Percentiles rank a stretch among this genome's conserved stretches.
phyloP scores from a whole-genome alignment of 2,113 vertebrate genomes.

The Tympanuchus pallidicinctus region DNA sequence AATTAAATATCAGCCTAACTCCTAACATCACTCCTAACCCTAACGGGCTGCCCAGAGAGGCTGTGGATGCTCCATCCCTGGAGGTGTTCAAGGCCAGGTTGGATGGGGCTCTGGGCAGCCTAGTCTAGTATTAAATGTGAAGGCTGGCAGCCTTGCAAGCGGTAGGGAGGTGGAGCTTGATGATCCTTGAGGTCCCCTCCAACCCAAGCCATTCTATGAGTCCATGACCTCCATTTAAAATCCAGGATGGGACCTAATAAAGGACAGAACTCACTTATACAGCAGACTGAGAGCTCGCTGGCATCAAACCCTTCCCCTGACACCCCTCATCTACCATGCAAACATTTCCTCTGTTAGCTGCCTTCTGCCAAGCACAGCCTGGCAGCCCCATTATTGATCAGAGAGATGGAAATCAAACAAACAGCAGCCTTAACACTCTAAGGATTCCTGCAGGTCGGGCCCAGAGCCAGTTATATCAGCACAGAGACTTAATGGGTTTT shows the following conservation, averaged over 20 bases:
- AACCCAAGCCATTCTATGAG: no score
- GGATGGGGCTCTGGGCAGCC: no score
- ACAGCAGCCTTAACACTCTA: not conserved
- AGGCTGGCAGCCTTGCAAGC: no score
- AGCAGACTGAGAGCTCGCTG: not conserved
- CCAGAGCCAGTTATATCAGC: not conserved
- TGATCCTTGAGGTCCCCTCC: no score
- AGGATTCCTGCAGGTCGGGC: constrained; percentile 12
- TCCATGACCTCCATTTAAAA: not conserved
- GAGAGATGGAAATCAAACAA: constrained; percentile 42
- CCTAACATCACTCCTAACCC: no score
- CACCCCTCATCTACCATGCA: not conserved
- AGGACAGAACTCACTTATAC: not conserved
- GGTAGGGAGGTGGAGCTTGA: no score
- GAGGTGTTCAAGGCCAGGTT: no score
- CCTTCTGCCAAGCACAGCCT: constrained; percentile 27
- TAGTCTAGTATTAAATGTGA: no score
- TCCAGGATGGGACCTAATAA: not conserved
- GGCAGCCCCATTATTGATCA: constrained; percentile 19
- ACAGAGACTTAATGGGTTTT: constrained; percentile 22
- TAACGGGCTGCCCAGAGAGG: no score
- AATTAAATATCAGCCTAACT: constrained; percentile 9
- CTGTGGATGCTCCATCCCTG: no score
- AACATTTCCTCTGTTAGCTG: not conserved
- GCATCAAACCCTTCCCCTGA: not conserved